These are phyloP conservation scores for Acleris cristana DNA, from an alignment of 2,888 invertebrate genomes.

Conservation along the genomic window DNA sequence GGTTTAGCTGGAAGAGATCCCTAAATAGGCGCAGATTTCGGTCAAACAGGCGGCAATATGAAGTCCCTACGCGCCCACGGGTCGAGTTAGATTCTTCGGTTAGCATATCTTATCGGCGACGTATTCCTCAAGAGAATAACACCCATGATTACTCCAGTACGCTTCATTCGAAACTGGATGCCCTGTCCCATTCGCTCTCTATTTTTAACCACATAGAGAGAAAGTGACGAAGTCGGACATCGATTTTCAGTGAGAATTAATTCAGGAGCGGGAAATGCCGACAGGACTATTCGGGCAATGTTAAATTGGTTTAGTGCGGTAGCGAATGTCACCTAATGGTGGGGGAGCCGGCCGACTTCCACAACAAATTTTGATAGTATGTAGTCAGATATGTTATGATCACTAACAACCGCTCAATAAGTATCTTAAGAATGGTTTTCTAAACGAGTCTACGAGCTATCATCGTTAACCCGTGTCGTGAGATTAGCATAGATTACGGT, in stretches of 20 bases:
- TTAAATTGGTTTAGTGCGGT: slow-evolving; percentile 24
- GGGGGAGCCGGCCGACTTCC: slow-evolving; percentile 33
- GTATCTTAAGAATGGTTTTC: not conserved
- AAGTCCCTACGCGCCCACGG: too few relatives aligned
- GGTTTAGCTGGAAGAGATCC: too few relatives aligned
- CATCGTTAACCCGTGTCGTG: not conserved
- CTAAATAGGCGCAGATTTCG: too few relatives aligned
- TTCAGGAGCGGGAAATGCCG: not conserved
- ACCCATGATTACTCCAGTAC: too few relatives aligned
- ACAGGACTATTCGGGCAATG: slow-evolving; percentile 5
- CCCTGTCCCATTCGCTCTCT: not conserved
- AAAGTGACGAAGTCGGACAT: too few relatives aligned
- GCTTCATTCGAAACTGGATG: not conserved
- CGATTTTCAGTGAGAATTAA: too few relatives aligned
- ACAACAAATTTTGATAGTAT: slow-evolving; percentile 37
- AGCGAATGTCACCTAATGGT: slow-evolving; percentile 32
- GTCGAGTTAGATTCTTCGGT: too few relatives aligned
- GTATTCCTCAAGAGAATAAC: too few relatives aligned
- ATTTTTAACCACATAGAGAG: too few relatives aligned
- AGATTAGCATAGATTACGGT: slow-evolving; percentile 10
- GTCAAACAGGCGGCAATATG: too few relatives aligned
- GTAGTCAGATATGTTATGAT: slow-evolving; percentile 35
- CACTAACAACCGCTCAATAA: slow-evolving; percentile 36
- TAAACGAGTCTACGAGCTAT: not conserved
- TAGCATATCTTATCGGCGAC: too few relatives aligned